Percentiles rank a stretch among this genome's conserved stretches.
These are phyloP conservation scores for Lontra canadensis DNA, from an alignment of 2,113 vertebrate species.

Conservation along the genomic window DNA sequence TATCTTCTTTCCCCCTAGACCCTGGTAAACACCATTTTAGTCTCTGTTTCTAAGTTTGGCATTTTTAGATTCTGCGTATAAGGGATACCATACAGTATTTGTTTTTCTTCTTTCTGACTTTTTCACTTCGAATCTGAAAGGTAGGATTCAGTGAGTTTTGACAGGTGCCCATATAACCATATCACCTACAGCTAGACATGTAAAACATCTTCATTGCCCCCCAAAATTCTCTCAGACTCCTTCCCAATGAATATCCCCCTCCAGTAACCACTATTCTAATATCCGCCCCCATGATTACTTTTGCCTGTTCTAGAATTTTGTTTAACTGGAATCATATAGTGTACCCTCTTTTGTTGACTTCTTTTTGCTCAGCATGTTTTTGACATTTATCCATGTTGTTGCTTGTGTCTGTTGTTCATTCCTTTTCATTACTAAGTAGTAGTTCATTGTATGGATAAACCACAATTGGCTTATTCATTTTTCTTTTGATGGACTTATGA, in stretches of 20 bases:
- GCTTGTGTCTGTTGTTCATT: neutral
- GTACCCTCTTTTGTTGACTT: neutral
- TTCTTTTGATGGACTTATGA: neutral
- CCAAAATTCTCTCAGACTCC: neutral
- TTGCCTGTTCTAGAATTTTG: neutral
- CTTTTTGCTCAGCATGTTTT: neutral
- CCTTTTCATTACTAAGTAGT: neutral
- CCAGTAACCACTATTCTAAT: neutral
- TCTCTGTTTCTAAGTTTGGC: neutral
- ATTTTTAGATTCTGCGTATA: neutral
- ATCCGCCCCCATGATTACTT: neutral
- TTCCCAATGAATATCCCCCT: neutral
- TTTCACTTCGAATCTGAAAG: neutral
- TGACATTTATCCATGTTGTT: neutral
- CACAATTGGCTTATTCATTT: neutral
- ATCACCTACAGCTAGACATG: neutral
- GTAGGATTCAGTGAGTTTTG: neutral
- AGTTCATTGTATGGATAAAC: neutral
- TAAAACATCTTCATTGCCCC: neutral
- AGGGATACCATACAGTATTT: neutral
- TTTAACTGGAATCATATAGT: neutral
- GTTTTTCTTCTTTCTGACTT: neutral
- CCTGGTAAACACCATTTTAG: neutral
- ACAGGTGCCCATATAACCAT: neutral
- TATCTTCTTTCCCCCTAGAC: neutral